Conservation (phyloP, 2,888 invertebrate genomes). For the Lasioglossum lativentre region DNA sequence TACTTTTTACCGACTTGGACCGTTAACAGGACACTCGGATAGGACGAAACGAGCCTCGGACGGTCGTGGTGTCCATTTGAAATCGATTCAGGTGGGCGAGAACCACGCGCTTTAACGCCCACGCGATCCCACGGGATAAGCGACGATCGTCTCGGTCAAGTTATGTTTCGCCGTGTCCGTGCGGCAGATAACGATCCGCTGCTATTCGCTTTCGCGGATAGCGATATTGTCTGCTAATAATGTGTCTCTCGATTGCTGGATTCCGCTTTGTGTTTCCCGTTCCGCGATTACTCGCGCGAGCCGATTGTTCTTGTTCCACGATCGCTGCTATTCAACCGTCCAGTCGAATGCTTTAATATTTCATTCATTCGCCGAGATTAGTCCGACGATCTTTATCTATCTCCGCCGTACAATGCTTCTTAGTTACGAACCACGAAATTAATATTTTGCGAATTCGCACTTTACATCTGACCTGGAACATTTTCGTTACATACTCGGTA, state of each 20-base stretch:
- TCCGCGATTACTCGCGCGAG: background rate
- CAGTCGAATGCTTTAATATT: background rate
- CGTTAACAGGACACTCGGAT: slow-evolving; percentile 72
- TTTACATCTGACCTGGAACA: too few relatives aligned
- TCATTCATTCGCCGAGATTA: background rate
- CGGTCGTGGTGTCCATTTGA: slow-evolving; percentile 66
- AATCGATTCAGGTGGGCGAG: slow-evolving; percentile 78
- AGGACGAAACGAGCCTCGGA: slow-evolving; percentile 60
- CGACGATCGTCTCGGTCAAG: slow-evolving; percentile 58
- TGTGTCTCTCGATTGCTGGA: slow-evolving; percentile 51
- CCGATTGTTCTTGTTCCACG: background rate
- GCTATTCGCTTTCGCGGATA: slow-evolving; percentile 56
- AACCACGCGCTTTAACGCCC: slow-evolving; percentile 75
- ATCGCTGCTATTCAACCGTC: background rate
- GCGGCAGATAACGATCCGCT: slow-evolving; percentile 64
- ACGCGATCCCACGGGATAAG: slow-evolving; percentile 71
- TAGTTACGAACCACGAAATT: background rate
- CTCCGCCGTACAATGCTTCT: background rate
- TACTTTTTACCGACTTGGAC: slow-evolving; percentile 55
- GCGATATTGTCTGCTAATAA: slow-evolving; percentile 64
- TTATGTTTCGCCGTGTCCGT: slow-evolving; percentile 61
- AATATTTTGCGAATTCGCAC: too few relatives aligned
- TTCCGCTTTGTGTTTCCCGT: slow-evolving; percentile 36
- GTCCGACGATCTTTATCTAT: background rate
- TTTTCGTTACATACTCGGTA: too few relatives aligned